phyloP scores from a whole-genome alignment of 2,113 vertebrate genomes.

The Sander lucioperca region DNA sequence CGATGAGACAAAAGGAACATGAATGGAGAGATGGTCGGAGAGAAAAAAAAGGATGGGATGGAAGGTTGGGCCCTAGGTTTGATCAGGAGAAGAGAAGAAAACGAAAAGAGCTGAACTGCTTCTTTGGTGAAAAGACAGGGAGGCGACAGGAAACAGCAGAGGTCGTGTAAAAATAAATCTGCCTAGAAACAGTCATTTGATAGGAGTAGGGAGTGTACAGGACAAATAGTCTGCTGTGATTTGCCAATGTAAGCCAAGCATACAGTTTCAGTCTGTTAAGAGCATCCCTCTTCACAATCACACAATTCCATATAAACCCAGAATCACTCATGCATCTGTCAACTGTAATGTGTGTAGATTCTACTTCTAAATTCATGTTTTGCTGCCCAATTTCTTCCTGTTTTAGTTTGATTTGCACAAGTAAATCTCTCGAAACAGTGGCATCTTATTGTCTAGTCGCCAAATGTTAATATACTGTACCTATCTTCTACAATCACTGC shows the following conservation, averaged over 20 bases:
- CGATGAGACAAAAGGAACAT: conserved; percentile 65
- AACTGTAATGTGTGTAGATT: neutral
- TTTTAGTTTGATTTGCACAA: neutral
- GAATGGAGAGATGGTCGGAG: conserved; percentile 50
- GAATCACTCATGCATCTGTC: neutral
- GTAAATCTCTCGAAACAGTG: neutral
- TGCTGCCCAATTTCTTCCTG: neutral
- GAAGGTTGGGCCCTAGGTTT: conserved; percentile 58
- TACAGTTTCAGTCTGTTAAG: neutral
- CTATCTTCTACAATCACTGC: neutral
- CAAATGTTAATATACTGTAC: neutral
- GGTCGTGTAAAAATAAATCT: conserved; percentile 52
- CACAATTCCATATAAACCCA: neutral
- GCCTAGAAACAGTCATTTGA: conserved; percentile 65
- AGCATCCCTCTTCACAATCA: conserved; percentile 9
- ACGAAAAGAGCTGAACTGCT: conserved; percentile 2
- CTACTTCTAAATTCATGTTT: neutral
- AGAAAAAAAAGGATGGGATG: conserved; percentile 43
- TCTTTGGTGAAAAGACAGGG: conserved; percentile 13
- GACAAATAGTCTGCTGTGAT: conserved; percentile 43
- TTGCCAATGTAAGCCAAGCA: conserved; percentile 33
- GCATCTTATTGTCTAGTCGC: neutral
- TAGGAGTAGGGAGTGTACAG: conserved; percentile 29
- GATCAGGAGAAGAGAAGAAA: conserved; percentile 50
- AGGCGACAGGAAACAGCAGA: conserved; percentile 8